A percentile compares a stretch with the other conserved stretches of the same genome.
Conservation (phyloP, 2,113 vertebrate species). For the Uria aalge region DNA sequence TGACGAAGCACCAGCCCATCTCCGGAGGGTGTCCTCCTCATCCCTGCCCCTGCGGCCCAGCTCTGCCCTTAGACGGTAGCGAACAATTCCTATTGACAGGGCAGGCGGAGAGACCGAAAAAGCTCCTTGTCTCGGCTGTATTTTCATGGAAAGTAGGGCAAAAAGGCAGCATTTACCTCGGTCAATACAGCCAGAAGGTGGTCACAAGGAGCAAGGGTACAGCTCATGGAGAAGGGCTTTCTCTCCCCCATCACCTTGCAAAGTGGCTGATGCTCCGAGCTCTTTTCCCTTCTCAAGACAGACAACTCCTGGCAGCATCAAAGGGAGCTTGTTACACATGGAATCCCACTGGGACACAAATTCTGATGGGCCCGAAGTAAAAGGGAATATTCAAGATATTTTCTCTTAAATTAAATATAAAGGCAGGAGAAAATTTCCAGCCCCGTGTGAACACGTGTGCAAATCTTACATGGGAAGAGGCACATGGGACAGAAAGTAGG, state of each 20-base stretch:
- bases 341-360: background rate
- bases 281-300: background rate
- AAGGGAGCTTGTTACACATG: background rate
- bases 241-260: background rate
- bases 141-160: background rate
- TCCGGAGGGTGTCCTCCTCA: background rate
- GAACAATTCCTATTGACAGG: background rate
- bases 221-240: background rate
- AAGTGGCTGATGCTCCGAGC: background rate
- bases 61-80: background rate
- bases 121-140: background rate
- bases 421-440: background rate
- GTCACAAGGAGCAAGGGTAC: background rate
- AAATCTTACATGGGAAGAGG: background rate
- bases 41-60: fast-evolving
- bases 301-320: conserved; percentile 32
- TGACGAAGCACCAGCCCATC: background rate
- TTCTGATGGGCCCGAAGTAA: conserved; percentile 10
- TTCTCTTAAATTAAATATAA: conserved; percentile 45
- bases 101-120: background rate
- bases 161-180: background rate
- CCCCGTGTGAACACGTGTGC: background rate
- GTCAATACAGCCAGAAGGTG: background rate
- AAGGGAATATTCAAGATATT: conserved; percentile 46
- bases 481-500: background rate